Evolutionary conservation across 2,888 invertebrate genomes (phyloP), one percentile per base, ranked within the genome.

Genomic region (Pachliopta kotzebuea): DNA sequence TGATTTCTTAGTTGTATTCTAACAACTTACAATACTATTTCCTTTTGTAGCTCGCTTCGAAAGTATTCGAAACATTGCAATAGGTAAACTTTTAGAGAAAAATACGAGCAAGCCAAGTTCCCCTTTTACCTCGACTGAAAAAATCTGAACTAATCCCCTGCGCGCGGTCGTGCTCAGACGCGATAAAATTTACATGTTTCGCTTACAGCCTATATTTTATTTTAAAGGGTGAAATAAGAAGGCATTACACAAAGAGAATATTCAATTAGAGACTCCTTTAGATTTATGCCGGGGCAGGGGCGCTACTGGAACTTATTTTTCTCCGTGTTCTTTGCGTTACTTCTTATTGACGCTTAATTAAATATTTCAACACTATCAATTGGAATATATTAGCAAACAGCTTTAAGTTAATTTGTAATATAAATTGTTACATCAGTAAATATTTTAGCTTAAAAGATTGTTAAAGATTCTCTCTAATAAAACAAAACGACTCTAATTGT

Each of bases 101-200:
- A 88, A 90, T 88, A 86, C 86, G 88, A 85, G 37, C 37, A 14
- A 37, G 84, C 83, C 82, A 88, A 90, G 83, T 88, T 90, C 85
- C 77, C 77, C 74, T 79, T 85, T 85, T 84, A 85, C 85, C 85
- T 85, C 81, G 79, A 76, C 77, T 79, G 75, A 78, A 73, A 70
- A 90, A 90, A 87, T 83, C 84, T 76, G 79, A 74, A 80, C 75
- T 73, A 71, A 76, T 81, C 60, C 84, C 83, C 82, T 73, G 71
- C 77, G 76, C 73, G 73, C 74, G 83, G 79, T 77, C 77, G 76
- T 71, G 79, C 80, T 78, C 82, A 85, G 88, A 85, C 85, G 79
- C 86, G 86, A 87, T 89, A 84, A 88, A 90, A 90, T 90, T 90
- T 90, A 89, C 90, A 90, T 90, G 88, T 88, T 88, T 87, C 85